Percentiles rank a stretch among this genome's conserved stretches.
Conservation (phyloP, 2,888 invertebrate genomes). For the Tuberolachnus salignus region DNA sequence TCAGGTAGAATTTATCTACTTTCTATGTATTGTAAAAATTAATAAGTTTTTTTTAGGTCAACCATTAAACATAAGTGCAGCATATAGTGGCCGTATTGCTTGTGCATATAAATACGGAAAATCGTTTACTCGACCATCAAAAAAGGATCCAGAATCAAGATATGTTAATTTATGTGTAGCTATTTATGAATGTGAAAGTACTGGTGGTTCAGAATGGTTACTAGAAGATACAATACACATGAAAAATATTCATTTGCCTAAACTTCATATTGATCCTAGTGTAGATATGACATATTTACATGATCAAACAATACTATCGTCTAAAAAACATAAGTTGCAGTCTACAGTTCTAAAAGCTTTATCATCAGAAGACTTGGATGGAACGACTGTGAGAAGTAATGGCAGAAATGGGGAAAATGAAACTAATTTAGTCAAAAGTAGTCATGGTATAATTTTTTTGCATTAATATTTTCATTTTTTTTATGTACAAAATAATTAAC, state of each 20-base stretch:
- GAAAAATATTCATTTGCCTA: constrained; percentile 86
- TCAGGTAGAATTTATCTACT: constrained; percentile 66
- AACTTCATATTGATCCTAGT: constrained; percentile 78
- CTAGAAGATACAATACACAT: constrained; percentile 94
- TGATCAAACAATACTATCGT: constrained; percentile 75
- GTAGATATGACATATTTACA: constrained; percentile 82
- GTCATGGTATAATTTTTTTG: constrained; percentile 58
- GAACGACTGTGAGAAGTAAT: constrained; percentile 65
- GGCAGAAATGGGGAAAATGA: constrained; percentile 61
- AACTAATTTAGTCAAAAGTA: constrained; percentile 60
- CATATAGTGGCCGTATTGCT: constrained; percentile 96
- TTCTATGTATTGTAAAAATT: background rate
- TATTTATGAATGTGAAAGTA: constrained; percentile 98
- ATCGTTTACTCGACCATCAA: constrained; percentile 82
- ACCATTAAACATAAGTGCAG: constrained; percentile 91
- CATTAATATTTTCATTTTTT: background rate
- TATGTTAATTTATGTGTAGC: constrained; percentile 92
- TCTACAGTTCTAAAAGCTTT: constrained; percentile 79
- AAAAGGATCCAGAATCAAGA: constrained; percentile 76
- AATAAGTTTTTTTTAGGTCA: constrained; percentile 67
- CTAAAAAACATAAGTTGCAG: constrained; percentile 81
- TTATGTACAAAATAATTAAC: background rate
- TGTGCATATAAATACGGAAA: constrained; percentile 95
- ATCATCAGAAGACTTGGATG: constrained; percentile 74
- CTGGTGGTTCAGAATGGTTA: constrained; percentile 89